Percentiles rank a stretch among this genome's conserved stretches.
Conservation (phyloP, 2,113 vertebrate species). For the Theristicus caerulescens region DNA sequence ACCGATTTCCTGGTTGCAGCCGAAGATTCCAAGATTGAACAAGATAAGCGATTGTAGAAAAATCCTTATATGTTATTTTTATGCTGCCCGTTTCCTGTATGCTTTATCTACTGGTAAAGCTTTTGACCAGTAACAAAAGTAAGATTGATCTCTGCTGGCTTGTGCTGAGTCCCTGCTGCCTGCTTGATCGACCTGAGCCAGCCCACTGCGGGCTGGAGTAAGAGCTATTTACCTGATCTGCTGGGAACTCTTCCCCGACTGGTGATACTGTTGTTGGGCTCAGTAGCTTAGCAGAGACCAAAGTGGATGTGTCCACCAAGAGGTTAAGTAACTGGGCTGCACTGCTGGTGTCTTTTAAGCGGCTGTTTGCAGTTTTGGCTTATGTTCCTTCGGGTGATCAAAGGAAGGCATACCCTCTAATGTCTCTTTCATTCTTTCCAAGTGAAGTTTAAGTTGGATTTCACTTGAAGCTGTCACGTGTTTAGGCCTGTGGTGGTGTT, state of each 20-base stretch:
- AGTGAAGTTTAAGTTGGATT: neutral
- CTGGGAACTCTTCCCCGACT: neutral
- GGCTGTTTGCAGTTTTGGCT: neutral
- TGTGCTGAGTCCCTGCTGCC: neutral
- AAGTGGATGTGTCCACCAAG: too few relatives aligned
- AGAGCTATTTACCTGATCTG: neutral
- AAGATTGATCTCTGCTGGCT: neutral
- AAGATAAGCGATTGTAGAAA: neutral
- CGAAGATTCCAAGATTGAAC: neutral
- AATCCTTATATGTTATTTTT: neutral
- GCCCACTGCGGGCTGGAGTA: fast-evolving
- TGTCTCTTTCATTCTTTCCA: neutral
- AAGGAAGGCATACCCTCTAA: fast-evolving
- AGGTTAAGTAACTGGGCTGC: too few relatives aligned
- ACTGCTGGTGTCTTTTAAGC: neutral
- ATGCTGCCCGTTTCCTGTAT: fast-evolving
- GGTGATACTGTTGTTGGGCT: neutral
- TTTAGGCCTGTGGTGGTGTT: neutral
- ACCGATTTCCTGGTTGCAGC: neutral
- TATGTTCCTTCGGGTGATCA: neutral
- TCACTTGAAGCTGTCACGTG: fast-evolving
- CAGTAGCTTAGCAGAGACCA: neutral
- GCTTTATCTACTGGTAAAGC: neutral
- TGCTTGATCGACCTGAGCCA: fast-evolving
- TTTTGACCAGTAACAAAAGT: neutral